phyloP scores from a whole-genome alignment of 2,113 vertebrate species.

The Astur gentilis region DNA sequence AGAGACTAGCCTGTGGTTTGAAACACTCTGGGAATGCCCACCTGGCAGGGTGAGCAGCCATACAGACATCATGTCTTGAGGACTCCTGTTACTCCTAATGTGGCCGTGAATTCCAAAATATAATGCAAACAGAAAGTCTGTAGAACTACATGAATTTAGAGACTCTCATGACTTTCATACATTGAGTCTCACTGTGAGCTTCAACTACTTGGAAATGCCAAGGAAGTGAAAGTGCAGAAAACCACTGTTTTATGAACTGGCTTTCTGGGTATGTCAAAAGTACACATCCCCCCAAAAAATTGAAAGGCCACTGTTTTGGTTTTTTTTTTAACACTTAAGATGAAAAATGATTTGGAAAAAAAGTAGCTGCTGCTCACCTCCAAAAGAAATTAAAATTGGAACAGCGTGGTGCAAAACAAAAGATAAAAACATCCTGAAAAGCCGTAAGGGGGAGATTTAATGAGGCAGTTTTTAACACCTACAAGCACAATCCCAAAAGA shows the following conservation, averaged over 20 bases:
- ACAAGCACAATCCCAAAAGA: not conserved
- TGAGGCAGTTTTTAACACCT: not conserved
- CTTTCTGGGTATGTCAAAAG: not conserved
- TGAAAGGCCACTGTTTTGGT: not conserved
- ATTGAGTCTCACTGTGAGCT: not conserved
- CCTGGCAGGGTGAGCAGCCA: not conserved
- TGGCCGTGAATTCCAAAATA: not conserved
- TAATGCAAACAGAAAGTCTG: not conserved
- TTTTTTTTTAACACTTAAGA: not conserved
- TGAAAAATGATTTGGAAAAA: not conserved
- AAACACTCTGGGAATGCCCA: accelerated
- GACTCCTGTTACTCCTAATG: not conserved
- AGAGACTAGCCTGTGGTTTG: not conserved
- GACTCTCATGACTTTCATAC: accelerated
- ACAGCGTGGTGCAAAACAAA: not conserved
- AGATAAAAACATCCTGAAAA: not conserved
- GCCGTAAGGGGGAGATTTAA: not conserved
- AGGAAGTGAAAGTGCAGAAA: not conserved
- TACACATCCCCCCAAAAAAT: not conserved
- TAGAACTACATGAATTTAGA: not conserved
- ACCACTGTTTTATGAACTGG: not conserved
- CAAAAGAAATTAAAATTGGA: not conserved
- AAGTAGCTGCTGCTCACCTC: not conserved
- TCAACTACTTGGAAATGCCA: not conserved
- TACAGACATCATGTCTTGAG: not conserved